Evolutionary conservation across 1,140 invertebrate species (phyloP).

Genomic region (Goniozus legneri): DNA sequence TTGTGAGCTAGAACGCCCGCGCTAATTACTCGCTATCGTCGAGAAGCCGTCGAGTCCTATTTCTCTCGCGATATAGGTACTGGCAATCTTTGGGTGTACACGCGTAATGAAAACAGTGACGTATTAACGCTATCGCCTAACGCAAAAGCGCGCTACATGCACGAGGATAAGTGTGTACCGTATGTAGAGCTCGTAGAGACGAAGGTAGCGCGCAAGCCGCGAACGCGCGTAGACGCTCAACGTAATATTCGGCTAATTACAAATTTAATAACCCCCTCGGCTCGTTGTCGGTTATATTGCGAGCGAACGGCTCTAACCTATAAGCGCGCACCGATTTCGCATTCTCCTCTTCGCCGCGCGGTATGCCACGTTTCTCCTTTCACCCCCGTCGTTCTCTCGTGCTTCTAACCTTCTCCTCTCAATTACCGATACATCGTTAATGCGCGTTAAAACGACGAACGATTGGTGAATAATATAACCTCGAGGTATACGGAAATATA

Average conservation of each 20-base stretch:
- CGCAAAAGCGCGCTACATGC: constrained; percentile 4
- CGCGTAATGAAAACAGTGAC: constrained; percentile 37
- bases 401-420: neutral
- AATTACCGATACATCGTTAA: no score
- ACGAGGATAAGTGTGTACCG: constrained; percentile 1
- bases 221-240: constrained; percentile 22
- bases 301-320: constrained; percentile 21
- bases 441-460: no score
- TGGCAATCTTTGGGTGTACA: no score
- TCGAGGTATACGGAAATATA: no score
- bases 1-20: constrained; percentile 4
- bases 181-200: neutral
- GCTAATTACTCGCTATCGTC: constrained; percentile 33
- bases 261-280: constrained; percentile 38
- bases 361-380: neutral
- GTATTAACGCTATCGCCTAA: constrained; percentile 35
- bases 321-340: constrained; percentile 29
- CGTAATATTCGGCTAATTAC: constrained; percentile 46
- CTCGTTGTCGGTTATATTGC: constrained; percentile 32
- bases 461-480: no score
- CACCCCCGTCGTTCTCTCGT: neutral
- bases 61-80: no score
- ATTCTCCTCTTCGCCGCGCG: constrained; percentile 1
- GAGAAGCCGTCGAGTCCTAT: no score
- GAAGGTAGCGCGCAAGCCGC: neutral